phyloP scores from a whole-genome alignment of 1,140 invertebrate species.

The Zaprionus capensis region DNA sequence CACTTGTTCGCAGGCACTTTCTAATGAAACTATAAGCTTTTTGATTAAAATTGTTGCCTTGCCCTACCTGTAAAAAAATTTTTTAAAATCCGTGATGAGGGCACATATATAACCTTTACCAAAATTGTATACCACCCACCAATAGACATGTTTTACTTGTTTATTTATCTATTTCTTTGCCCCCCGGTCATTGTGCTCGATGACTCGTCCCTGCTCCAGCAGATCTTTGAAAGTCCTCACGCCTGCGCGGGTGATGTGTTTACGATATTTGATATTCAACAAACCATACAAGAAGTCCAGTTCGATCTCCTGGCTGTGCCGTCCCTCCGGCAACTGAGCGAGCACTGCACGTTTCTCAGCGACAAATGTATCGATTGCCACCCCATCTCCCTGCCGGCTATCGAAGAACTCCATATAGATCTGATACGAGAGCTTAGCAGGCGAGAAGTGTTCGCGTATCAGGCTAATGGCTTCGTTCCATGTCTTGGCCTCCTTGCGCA shows the following conservation, averaged over 20 bases:
- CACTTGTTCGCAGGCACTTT: too few species aligned
- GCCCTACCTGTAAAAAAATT: too few species aligned
- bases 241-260: conserved; percentile 65
- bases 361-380: conserved; percentile 75
- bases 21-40: too few species aligned
- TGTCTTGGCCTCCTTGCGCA: conserved; percentile 77
- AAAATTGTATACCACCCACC: too few species aligned
- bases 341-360: conserved; percentile 75
- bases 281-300: conserved; percentile 80
- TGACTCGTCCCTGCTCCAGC: conserved; percentile 75
- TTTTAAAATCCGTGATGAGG: too few species aligned
- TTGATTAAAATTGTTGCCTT: too few species aligned
- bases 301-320: conserved; percentile 78
- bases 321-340: conserved; percentile 71
- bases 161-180: neutral
- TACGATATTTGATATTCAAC: conserved; percentile 75
- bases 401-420: conserved; percentile 79
- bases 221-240: conserved; percentile 67
- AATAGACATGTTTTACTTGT: too few species aligned
- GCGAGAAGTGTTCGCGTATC: conserved; percentile 75
- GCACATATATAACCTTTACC: too few species aligned
- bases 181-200: conserved; percentile 72
- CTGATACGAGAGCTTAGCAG: conserved; percentile 74
- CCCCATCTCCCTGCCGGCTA: conserved; percentile 63
- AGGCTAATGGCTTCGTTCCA: conserved; percentile 70